Evolutionary conservation across 2,113 vertebrate species (phyloP).

Genomic region (Dicentrarchus labrax): DNA sequence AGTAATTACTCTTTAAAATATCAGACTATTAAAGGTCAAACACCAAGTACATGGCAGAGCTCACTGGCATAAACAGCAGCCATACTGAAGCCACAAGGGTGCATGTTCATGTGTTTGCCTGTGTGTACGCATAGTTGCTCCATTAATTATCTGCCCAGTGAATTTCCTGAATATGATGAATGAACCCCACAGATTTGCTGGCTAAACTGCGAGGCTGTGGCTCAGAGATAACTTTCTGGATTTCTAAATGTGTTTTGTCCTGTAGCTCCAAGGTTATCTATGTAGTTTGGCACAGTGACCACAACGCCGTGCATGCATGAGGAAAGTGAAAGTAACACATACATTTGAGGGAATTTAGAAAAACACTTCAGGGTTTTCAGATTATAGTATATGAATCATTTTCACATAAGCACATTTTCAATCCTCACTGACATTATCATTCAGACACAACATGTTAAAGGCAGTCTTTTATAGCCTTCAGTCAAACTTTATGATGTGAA

Average conservation of each 20-base stretch:
- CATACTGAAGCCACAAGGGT: background rate
- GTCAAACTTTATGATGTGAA: background rate
- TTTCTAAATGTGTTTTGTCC: constrained; percentile 24
- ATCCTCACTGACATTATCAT: background rate
- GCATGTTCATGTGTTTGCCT: constrained; percentile 16
- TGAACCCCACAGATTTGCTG: constrained; percentile 25
- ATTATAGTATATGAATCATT: background rate
- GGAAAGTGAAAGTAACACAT: background rate
- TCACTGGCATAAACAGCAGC: background rate
- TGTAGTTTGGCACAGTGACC: constrained; percentile 9
- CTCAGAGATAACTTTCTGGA: background rate
- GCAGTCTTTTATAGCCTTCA: background rate
- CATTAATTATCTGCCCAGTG: constrained; percentile 56
- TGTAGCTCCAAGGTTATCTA: constrained; percentile 5
- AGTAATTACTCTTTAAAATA: background rate
- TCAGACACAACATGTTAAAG: background rate
- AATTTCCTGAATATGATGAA: constrained; percentile 56
- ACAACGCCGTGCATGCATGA: background rate
- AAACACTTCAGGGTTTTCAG: background rate
- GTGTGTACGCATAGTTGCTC: constrained; percentile 36
- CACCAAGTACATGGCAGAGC: background rate
- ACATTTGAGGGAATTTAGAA: background rate
- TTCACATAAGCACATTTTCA: background rate
- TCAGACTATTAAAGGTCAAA: constrained; percentile 17
- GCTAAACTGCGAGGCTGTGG: constrained; percentile 4